phyloP scores from a whole-genome alignment of 2,113 vertebrate genomes.

The Trochalopteron elliotii region DNA sequence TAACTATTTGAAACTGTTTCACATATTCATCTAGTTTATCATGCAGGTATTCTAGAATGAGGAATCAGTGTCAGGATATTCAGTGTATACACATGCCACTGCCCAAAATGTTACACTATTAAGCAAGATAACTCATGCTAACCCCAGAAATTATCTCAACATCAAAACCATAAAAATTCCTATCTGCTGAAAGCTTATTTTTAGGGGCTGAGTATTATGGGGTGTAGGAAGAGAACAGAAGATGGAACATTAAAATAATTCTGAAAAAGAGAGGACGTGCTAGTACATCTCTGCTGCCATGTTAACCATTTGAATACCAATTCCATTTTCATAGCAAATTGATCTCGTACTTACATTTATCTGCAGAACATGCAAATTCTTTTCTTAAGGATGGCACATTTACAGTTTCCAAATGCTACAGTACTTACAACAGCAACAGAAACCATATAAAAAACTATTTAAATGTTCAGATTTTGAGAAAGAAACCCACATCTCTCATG shows the following conservation, averaged over 20 bases:
- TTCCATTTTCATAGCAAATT: neutral
- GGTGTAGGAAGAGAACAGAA: neutral
- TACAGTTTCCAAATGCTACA: neutral
- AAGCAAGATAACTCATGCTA: neutral
- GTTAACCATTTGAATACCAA: neutral
- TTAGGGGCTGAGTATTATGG: neutral
- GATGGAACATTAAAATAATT: neutral
- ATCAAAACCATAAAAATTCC: neutral
- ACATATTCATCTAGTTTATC: slow-evolving; percentile 88
- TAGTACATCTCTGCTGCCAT: neutral
- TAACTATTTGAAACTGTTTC: slow-evolving; percentile 88
- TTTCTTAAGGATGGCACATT: neutral
- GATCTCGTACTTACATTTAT: neutral
- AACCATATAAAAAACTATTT: neutral
- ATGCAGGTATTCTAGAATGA: slow-evolving; percentile 85
- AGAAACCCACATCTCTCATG: neutral
- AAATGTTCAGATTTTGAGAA: neutral
- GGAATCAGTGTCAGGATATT: slow-evolving; percentile 3
- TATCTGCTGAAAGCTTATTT: neutral
- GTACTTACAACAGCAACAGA: neutral
- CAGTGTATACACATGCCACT: neutral
- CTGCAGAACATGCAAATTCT: neutral
- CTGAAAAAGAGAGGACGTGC: neutral
- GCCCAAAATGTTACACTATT: neutral
- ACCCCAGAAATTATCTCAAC: neutral